Evolutionary conservation across 2,113 vertebrate species (phyloP).

Genomic region (Phoenicopterus ruber): DNA sequence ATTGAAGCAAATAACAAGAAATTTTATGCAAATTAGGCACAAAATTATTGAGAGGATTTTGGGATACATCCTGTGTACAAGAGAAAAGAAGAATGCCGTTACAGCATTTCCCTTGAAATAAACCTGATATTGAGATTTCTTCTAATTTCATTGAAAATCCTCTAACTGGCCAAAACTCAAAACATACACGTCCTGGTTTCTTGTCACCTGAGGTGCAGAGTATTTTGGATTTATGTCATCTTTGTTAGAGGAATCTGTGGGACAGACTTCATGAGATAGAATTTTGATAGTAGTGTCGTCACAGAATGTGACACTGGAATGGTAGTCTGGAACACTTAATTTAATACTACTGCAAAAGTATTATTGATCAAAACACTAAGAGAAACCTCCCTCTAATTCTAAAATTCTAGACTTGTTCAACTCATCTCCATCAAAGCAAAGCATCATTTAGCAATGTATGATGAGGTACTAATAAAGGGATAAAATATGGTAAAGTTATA

Average conservation of each 20-base stretch:
- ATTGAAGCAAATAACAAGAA: background rate
- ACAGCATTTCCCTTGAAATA: background rate
- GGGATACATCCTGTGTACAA: background rate
- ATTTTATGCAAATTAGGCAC: background rate
- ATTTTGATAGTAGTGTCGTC: background rate
- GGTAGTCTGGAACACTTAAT: background rate
- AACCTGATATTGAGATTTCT: background rate
- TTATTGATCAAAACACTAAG: background rate
- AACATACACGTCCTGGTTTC: background rate
- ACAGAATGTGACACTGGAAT: background rate
- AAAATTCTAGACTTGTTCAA: background rate
- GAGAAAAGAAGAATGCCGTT: background rate
- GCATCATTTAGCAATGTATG: background rate
- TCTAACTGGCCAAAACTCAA: background rate
- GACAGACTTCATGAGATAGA: background rate
- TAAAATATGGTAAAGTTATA: background rate
- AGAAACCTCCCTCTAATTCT: background rate
- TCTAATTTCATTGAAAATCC: background rate
- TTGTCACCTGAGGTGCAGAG: rapidly evolving
- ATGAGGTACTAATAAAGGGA: background rate
- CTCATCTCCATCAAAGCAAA: background rate
- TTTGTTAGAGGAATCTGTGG: background rate
- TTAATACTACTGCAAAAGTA: background rate
- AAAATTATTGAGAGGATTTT: background rate
- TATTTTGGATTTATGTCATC: background rate